Conservation (phyloP, 2,888 invertebrate species). For the Lamproptera curius region DNA sequence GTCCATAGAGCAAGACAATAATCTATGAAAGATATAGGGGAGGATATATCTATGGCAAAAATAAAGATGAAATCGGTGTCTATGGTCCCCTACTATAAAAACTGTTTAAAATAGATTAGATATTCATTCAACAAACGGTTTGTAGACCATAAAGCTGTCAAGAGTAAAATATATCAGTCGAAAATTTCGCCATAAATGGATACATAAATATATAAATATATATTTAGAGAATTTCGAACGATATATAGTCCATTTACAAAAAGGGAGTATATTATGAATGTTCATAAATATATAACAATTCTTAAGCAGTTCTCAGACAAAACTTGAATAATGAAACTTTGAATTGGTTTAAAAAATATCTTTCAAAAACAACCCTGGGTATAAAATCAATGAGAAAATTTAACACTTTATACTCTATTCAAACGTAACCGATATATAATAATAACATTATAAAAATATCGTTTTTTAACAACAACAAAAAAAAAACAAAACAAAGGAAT, state of each 20-base stretch:
- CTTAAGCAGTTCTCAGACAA: too few relatives aligned
- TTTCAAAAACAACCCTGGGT: too few relatives aligned
- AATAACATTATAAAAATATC: not conserved
- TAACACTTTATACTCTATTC: not conserved
- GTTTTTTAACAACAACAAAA: not conserved
- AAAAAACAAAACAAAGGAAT: slow-evolving; percentile 2
- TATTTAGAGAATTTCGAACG: too few relatives aligned
- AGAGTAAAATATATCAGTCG: slow-evolving; percentile 42
- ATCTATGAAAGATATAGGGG: slow-evolving; percentile 10
- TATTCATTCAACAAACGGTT: slow-evolving; percentile 41
- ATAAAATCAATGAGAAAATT: not conserved
- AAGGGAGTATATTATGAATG: slow-evolving; percentile 23
- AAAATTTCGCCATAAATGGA: slow-evolving; percentile 34
- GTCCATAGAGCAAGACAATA: slow-evolving; percentile 13
- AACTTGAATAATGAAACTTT: too few relatives aligned
- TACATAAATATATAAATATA: slow-evolving; percentile 32
- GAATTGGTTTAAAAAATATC: too few relatives aligned
- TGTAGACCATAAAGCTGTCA: slow-evolving; percentile 39
- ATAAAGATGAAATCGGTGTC: slow-evolving; percentile 50
- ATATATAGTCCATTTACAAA: slow-evolving; percentile 21
- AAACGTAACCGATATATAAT: not conserved
- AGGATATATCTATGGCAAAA: slow-evolving; percentile 33
- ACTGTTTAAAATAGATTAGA: slow-evolving; percentile 47
- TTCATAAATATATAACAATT: slow-evolving; percentile 1
- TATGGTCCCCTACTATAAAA: slow-evolving; percentile 72